Conservation (phyloP, 2,113 vertebrate species). For the Otus sunia region DNA sequence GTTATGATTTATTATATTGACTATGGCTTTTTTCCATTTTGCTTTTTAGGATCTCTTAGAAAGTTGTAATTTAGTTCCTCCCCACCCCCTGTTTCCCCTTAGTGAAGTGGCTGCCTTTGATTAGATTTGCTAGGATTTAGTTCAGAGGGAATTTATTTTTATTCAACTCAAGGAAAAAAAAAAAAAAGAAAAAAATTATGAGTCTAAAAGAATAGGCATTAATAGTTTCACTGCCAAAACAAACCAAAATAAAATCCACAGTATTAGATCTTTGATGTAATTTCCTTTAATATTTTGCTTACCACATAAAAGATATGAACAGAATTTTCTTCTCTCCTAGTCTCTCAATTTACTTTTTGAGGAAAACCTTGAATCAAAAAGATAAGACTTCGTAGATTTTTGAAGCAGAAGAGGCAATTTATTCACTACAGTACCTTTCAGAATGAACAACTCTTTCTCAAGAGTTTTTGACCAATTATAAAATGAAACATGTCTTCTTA, state of each 20-base stretch:
- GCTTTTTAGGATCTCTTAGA: conserved; percentile 44
- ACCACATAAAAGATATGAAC: background rate
- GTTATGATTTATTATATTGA: conserved; percentile 52
- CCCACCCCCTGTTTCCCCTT: conserved; percentile 14
- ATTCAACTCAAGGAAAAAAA: conserved; percentile 9
- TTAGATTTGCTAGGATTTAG: conserved; percentile 56
- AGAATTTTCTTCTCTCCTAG: background rate
- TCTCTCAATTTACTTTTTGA: background rate
- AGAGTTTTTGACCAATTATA: conserved; percentile 55
- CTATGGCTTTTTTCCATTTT: conserved; percentile 55
- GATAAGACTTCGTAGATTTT: conserved; percentile 34
- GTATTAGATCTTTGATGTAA: background rate
- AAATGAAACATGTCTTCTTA: conserved; percentile 59
- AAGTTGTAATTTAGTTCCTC: conserved; percentile 53
- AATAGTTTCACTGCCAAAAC: conserved; percentile 14
- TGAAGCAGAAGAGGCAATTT: conserved; percentile 40
- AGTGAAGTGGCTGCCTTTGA: conserved; percentile 50
- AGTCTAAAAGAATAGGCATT: background rate
- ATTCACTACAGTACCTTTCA: conserved; percentile 28
- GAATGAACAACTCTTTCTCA: conserved; percentile 49
- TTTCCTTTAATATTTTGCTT: conserved; percentile 46
- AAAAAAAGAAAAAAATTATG: background rate
- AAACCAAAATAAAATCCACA: background rate
- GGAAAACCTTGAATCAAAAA: conserved; percentile 45
- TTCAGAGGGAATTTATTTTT: conserved; percentile 50